These are phyloP conservation scores for Xestia ashworthii DNA, from an alignment of 2,888 invertebrate species.

Conservation along the genomic window DNA sequence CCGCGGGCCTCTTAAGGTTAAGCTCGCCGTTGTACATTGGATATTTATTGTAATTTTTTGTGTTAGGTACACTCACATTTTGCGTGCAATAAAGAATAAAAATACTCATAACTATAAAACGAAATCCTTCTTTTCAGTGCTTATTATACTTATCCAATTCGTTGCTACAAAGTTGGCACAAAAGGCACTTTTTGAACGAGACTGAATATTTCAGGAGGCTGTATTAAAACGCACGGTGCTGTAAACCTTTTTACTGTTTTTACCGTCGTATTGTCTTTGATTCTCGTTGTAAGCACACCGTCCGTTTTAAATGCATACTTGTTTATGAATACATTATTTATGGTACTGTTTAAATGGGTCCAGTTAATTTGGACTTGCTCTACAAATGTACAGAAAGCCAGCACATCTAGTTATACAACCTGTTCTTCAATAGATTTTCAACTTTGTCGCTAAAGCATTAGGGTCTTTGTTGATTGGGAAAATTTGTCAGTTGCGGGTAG, in stretches of 20 bases:
- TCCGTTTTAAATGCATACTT: slow-evolving; percentile 16
- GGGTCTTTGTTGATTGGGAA: no score
- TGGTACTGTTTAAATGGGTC: background rate
- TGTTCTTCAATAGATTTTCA: no score
- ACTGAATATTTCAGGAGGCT: slow-evolving; percentile 45
- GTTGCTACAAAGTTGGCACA: slow-evolving; percentile 26
- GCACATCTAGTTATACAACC: no score
- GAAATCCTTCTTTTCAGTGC: background rate
- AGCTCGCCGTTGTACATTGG: no score
- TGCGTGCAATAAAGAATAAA: no score
- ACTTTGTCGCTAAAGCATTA: no score
- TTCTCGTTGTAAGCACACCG: slow-evolving; percentile 4
- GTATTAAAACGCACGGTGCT: slow-evolving; percentile 49
- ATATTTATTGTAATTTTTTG: no score
- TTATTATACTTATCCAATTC: slow-evolving; percentile 11
- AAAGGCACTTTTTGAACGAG: slow-evolving; percentile 39
- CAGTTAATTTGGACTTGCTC: background rate
- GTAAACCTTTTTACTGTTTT: slow-evolving; percentile 49
- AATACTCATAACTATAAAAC: background rate
- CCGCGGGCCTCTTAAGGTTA: no score
- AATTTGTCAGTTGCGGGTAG: no score
- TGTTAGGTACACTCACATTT: no score
- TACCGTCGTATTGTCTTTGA: slow-evolving; percentile 46
- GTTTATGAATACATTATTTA: background rate
- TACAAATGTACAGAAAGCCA: background rate